Conservation (phyloP, 2,888 invertebrate genomes). For the Hirtodrosophila confusa region DNA sequence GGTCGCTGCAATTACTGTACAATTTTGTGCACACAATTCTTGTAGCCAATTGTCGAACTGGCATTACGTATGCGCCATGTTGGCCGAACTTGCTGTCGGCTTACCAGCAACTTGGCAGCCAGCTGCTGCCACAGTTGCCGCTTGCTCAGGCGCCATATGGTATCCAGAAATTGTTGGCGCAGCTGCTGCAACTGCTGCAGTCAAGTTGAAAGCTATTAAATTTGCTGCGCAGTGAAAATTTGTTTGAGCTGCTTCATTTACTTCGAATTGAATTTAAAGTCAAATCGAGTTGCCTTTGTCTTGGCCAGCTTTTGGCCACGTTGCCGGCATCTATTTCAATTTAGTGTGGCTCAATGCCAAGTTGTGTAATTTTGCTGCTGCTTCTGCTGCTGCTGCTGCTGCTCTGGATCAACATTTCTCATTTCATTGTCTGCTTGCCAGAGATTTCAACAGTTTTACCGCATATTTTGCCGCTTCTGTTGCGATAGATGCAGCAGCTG, state of each 20-base stretch:
- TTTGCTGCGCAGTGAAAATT: conserved; percentile 50
- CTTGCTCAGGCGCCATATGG: conserved; percentile 41
- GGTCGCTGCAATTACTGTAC: conserved; percentile 4
- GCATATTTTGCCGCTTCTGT: conserved; percentile 36
- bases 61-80: conserved; percentile 40
- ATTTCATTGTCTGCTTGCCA: conserved; percentile 62
- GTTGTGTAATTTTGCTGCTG: conserved; percentile 40
- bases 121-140: conserved; percentile 13
- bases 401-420: conserved; percentile 65
- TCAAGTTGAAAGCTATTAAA: conserved; percentile 68
- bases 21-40: conserved; percentile 15
- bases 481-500: conserved; percentile 31
- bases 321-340: conserved; percentile 65
- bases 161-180: conserved; percentile 51
- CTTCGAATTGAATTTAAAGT: conserved; percentile 69
- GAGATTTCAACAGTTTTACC: conserved; percentile 55
- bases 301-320: conserved; percentile 43
- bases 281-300: conserved; percentile 20
- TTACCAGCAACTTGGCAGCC: conserved; percentile 13
- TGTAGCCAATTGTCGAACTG: conserved; percentile 31
- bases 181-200: conserved; percentile 40
- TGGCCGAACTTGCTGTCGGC: neutral
- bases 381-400: conserved; percentile 17
- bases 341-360: conserved; percentile 71
- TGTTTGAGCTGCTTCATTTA: conserved; percentile 63